Evolutionary conservation across 2,113 vertebrate genomes (phyloP).

Genomic region (Odobenus rosmarus): DNA sequence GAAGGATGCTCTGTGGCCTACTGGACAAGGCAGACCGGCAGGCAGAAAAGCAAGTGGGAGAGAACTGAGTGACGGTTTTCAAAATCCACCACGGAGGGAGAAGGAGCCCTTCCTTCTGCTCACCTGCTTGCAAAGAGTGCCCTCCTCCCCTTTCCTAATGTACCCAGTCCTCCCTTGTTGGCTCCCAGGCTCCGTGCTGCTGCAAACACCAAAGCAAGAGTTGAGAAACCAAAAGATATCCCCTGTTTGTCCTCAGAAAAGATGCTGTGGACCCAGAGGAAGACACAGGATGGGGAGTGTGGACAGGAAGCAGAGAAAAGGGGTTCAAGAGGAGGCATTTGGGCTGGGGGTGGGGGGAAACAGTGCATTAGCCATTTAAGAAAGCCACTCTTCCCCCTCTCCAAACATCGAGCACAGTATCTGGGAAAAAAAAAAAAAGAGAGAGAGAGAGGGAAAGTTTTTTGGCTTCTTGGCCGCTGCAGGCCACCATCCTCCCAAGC

Average conservation of each 20-base stretch:
- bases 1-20: background rate
- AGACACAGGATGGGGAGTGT: background rate
- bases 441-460: conserved; percentile 17
- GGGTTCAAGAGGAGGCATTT: background rate
- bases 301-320: background rate
- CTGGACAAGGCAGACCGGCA: background rate
- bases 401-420: conserved; percentile 59
- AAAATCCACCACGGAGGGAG: background rate
- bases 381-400: conserved; percentile 73
- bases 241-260: background rate
- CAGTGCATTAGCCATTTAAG: conserved; percentile 32
- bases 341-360: background rate
- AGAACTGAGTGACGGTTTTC: background rate
- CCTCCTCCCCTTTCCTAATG: background rate
- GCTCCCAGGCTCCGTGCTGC: background rate
- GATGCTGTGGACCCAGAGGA: background rate
- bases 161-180: fast-evolving
- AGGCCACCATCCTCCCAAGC: conserved; percentile 75
- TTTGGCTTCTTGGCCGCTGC: conserved; percentile 86
- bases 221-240: background rate
- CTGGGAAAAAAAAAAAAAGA: background rate
- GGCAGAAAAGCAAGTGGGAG: background rate
- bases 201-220: background rate
- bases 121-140: background rate
- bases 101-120: too few species aligned